Conservation (phyloP, 2,113 vertebrate species). For the Ornithorhynchus anatinus region DNA sequence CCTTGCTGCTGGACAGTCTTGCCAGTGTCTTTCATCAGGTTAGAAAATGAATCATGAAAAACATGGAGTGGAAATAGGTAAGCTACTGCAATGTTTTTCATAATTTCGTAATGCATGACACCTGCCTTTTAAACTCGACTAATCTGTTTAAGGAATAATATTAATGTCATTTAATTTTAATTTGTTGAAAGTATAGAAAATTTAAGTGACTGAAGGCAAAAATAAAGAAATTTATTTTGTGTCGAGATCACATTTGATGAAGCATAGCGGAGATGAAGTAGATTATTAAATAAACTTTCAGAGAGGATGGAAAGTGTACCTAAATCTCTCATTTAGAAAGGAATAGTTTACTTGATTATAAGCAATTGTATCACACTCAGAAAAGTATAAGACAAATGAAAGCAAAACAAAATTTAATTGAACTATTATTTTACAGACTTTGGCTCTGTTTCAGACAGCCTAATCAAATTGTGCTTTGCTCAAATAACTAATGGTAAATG, state of each 20-base stretch:
- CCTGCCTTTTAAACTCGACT: conserved; percentile 52
- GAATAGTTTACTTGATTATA: conserved; percentile 76
- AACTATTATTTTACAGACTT: conserved; percentile 84
- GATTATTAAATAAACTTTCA: conserved; percentile 67
- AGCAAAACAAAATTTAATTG: conserved; percentile 82
- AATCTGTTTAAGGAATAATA: conserved; percentile 56
- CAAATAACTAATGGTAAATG: conserved; percentile 77
- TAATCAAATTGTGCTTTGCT: conserved; percentile 79
- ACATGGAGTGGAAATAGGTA: conserved; percentile 16
- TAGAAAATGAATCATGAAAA: conserved; percentile 15
- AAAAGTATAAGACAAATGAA: conserved; percentile 77
- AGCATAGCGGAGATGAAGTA: conserved; percentile 60
- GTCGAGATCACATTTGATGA: conserved; percentile 63
- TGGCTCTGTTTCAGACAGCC: conserved; percentile 78
- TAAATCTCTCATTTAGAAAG: conserved; percentile 69
- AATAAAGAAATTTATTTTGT: conserved; percentile 57
- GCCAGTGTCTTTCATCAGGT: conserved; percentile 7
- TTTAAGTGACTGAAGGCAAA: conserved; percentile 60
- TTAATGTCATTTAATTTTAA: conserved; percentile 53
- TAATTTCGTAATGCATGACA: conserved; percentile 17
- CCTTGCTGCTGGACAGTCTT: conserved; percentile 2
- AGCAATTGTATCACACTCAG: conserved; percentile 73
- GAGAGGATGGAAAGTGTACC: conserved; percentile 56
- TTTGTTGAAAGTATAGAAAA: conserved; percentile 54
- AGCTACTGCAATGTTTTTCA: conserved; percentile 3